Evolutionary conservation across 2,797 vertebrate genomes (phyloP).

Genomic region (Alfaro cultratus): DNA sequence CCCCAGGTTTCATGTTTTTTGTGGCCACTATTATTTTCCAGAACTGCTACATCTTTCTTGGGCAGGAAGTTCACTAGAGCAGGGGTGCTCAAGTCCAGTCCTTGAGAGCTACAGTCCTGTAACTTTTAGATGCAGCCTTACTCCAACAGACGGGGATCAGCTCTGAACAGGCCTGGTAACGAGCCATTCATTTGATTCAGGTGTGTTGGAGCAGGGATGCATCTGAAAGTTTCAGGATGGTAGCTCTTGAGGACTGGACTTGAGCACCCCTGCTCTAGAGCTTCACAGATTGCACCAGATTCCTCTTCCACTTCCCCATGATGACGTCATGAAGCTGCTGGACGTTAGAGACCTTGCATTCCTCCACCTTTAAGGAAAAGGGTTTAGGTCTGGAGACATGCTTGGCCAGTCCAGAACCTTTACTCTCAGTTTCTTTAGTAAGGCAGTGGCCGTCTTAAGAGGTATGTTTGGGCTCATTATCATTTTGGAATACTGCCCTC

Average conservation of each 20-base stretch:
- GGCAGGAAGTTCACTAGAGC: background rate
- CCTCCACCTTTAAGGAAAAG: background rate
- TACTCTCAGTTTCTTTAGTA: too few species aligned
- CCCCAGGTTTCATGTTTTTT: background rate
- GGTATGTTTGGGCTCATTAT: background rate
- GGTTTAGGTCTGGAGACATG: background rate
- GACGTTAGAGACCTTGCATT: background rate
- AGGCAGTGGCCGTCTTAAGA: background rate
- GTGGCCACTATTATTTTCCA: background rate
- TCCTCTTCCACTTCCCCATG: background rate
- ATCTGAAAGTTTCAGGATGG: too few species aligned
- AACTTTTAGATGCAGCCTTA: too few species aligned
- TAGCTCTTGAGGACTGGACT: too few species aligned
- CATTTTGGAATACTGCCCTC: background rate
- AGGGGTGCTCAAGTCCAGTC: too few species aligned
- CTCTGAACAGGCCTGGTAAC: too few species aligned
- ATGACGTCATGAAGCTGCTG: background rate
- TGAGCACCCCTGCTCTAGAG: too few species aligned
- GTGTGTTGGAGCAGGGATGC: too few species aligned
- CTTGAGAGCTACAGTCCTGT: too few species aligned
- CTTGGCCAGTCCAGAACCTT: background rate
- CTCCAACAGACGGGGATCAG: too few species aligned
- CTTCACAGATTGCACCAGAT: background rate
- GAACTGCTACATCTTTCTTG: background rate
- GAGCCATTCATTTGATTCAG: too few species aligned